Percentiles rank a stretch among this genome's conserved stretches.
Evolutionary conservation across 2,797 vertebrate genomes (phyloP).

Genomic region (Arrhamphus sclerolepis): DNA sequence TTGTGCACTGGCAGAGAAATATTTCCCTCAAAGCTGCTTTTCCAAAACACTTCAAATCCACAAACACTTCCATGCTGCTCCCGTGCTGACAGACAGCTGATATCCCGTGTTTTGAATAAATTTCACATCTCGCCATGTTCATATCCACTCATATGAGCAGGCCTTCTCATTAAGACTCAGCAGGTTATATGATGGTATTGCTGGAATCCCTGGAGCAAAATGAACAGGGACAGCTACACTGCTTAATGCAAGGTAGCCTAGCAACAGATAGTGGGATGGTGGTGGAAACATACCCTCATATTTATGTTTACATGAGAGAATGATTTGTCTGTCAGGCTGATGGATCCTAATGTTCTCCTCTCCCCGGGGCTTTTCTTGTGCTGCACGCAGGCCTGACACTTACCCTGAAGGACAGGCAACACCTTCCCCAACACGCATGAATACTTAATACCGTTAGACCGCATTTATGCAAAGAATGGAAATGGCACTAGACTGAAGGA

Average conservation of each 20-base stretch:
- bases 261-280: slow-evolving; percentile 85
- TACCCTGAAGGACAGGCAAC: slow-evolving; percentile 81
- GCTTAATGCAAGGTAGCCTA: slow-evolving; percentile 89
- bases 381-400: slow-evolving; percentile 77
- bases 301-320: slow-evolving; percentile 90
- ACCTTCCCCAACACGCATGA: slow-evolving; percentile 79
- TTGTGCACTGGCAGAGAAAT: slow-evolving; percentile 62
- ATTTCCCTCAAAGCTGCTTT: slow-evolving; percentile 72
- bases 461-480: slow-evolving; percentile 81
- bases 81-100: slow-evolving; percentile 71
- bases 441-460: slow-evolving; percentile 83
- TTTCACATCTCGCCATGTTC: slow-evolving; percentile 76
- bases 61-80: slow-evolving; percentile 63
- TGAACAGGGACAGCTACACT: slow-evolving; percentile 86
- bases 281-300: slow-evolving; percentile 86
- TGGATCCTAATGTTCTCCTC: slow-evolving; percentile 84
- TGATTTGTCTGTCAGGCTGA: slow-evolving; percentile 87
- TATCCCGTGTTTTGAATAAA: slow-evolving; percentile 76
- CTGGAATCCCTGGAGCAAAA: slow-evolving; percentile 85
- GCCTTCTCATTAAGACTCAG: slow-evolving; percentile 82
- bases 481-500: slow-evolving; percentile 63
- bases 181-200: slow-evolving; percentile 84
- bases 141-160: slow-evolving; percentile 78
- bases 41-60: slow-evolving; percentile 75
- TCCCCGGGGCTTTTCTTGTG: slow-evolving; percentile 78